Conservation (phyloP, 2,113 vertebrate species). For the Nanger granti region DNA sequence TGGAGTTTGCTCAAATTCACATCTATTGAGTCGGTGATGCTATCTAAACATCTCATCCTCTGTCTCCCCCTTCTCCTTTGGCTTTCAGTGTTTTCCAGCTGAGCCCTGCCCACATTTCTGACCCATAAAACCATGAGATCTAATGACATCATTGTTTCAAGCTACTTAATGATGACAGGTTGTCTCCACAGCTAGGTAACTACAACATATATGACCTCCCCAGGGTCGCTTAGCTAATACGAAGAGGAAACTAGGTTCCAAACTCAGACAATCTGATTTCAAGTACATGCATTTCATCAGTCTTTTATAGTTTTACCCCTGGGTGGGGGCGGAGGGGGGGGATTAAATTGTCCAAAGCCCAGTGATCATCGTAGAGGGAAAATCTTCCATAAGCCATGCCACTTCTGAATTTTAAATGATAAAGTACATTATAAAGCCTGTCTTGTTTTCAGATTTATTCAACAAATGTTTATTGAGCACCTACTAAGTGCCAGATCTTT, state of each 20-base stretch:
- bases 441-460: neutral
- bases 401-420: neutral
- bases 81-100: neutral
- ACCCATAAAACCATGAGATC: neutral
- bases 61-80: neutral
- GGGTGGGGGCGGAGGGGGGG: rapidly evolving
- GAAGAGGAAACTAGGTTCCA: neutral
- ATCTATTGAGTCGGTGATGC: neutral
- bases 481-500: neutral
- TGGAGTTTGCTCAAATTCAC: neutral
- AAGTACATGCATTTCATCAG: neutral
- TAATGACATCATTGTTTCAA: neutral
- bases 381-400: neutral
- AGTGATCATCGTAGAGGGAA: neutral
- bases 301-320: neutral
- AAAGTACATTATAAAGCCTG: neutral
- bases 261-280: neutral
- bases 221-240: neutral
- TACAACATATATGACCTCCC: neutral
- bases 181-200: neutral
- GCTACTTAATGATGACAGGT: neutral
- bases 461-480: neutral
- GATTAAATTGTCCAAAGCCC: neutral
- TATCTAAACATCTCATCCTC: neutral
- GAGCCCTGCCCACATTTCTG: neutral